A percentile compares a stretch with the other conserved stretches of the same genome.
Evolutionary conservation across 2,888 invertebrate species (phyloP).

Genomic region (Drosophila longiperda): DNA sequence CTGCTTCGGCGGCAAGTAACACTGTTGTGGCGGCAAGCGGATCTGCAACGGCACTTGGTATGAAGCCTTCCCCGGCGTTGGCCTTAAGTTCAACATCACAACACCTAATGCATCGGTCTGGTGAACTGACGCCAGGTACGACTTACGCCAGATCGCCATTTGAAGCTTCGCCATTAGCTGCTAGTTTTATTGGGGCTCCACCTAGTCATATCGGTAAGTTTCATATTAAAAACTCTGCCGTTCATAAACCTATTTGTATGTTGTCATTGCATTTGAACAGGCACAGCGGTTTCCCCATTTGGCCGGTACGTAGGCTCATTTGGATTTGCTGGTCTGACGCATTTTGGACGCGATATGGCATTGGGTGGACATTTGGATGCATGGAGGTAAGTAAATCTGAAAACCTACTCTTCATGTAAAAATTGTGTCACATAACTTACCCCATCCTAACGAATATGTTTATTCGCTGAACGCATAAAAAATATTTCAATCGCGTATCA

Average conservation of each 20-base stretch:
- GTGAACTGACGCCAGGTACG: conserved; percentile 86
- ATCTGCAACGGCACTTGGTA: conserved; percentile 51
- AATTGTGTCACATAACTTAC: background rate
- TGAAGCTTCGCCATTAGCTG: conserved; percentile 88
- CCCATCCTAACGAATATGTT: background rate
- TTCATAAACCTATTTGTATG: background rate
- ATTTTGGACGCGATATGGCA: conserved; percentile 88
- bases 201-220: conserved; percentile 89
- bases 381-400: conserved; percentile 86
- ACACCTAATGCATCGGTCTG: conserved; percentile 87
- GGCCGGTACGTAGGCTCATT: conserved; percentile 91
- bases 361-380: conserved; percentile 87
- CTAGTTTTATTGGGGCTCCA: conserved; percentile 88
- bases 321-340: conserved; percentile 89
- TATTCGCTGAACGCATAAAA: background rate
- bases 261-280: conserved; percentile 70
- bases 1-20: conserved; percentile 34
- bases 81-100: conserved; percentile 87
- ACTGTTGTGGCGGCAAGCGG: conserved; percentile 47
- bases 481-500: background rate
- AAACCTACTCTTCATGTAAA: background rate
- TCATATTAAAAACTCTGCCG: background rate
- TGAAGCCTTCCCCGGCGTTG: conserved; percentile 81
- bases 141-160: conserved; percentile 86
- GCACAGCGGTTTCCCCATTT: conserved; percentile 91